Percentiles rank a stretch among this genome's conserved stretches.
These are phyloP conservation scores for Pemphredon lugubris DNA, from an alignment of 2,888 invertebrate species.

Conservation along the genomic window DNA sequence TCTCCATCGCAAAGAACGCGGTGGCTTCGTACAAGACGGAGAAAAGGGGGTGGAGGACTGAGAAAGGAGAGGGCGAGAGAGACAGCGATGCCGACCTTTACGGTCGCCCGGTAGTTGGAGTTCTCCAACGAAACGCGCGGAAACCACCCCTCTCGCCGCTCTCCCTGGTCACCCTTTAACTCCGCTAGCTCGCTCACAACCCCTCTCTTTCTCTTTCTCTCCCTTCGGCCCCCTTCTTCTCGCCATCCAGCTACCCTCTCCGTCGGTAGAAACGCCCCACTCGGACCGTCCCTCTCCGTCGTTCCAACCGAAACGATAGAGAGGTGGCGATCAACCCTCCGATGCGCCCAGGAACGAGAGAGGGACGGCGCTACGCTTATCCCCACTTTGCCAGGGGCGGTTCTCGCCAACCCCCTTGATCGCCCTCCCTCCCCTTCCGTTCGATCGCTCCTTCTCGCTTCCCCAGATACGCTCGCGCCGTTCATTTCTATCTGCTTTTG, in stretches of 20 bases:
- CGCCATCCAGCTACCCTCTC: slow-evolving; percentile 36
- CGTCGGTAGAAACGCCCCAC: slow-evolving; percentile 11
- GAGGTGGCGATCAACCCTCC: slow-evolving; percentile 26
- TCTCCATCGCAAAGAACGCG: slow-evolving; percentile 17
- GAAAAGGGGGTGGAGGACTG: no score
- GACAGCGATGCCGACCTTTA: slow-evolving; percentile 59
- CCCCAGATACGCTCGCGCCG: slow-evolving; percentile 21
- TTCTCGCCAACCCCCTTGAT: slow-evolving; percentile 42
- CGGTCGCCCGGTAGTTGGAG: slow-evolving; percentile 54
- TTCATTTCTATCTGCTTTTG: background rate
- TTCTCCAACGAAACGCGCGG: slow-evolving; percentile 54
- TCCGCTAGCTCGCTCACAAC: background rate
- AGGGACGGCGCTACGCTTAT: slow-evolving; percentile 60
- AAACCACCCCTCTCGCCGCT: slow-evolving; percentile 9
- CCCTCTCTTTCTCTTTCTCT: slow-evolving; percentile 3
- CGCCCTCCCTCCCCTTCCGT: slow-evolving; percentile 21
- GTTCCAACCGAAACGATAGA: background rate
- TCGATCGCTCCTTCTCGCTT: slow-evolving; percentile 14
- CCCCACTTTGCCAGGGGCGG: slow-evolving; percentile 55
- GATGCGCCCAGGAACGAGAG: slow-evolving; percentile 38
- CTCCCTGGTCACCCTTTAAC: slow-evolving; percentile 7
- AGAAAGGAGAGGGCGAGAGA: slow-evolving; percentile 6
- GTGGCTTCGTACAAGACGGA: slow-evolving; percentile 9
- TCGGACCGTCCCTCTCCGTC: background rate
- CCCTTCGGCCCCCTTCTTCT: slow-evolving; percentile 1